Evolutionary conservation across 2,888 invertebrate species (phyloP).

Genomic region (Zhuqinia jingwanae): DNA sequence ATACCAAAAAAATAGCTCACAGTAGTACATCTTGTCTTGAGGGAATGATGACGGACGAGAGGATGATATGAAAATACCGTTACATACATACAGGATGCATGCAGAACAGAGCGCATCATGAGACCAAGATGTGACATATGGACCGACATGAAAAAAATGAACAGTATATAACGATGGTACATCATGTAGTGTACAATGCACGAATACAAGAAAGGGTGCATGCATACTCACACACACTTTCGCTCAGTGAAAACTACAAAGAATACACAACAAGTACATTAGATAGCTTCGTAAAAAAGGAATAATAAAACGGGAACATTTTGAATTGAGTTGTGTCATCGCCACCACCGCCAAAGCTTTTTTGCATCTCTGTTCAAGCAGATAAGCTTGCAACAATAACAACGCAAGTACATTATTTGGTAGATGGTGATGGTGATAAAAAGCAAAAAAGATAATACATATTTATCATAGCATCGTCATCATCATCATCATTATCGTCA

Average conservation of each 20-base stretch:
- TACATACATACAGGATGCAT: neutral
- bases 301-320: conserved; percentile 25
- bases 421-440: conserved; percentile 30
- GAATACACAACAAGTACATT: conserved; percentile 56
- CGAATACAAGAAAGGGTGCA: neutral
- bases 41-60: conserved; percentile 41
- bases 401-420: neutral
- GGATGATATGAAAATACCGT: conserved; percentile 32
- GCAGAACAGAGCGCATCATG: neutral
- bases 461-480: conserved; percentile 45
- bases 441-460: conserved; percentile 54
- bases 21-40: conserved; percentile 25
- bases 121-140: conserved; percentile 56
- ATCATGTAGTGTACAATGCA: too few relatives aligned
- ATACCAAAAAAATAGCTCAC: neutral
- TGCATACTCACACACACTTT: neutral
- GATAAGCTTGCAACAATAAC: neutral
- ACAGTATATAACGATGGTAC: neutral
- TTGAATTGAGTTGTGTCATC: neutral
- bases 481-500: neutral
- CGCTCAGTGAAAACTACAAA: conserved; percentile 30
- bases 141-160: conserved; percentile 47
- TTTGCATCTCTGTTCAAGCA: too few relatives aligned
- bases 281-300: conserved; percentile 22
- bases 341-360: neutral